Percentiles rank a stretch among this genome's conserved stretches.
These are phyloP conservation scores for Siderastrea radians DNA, from an alignment of 92 coral and sea anemone genomes.

Conservation along the genomic window DNA sequence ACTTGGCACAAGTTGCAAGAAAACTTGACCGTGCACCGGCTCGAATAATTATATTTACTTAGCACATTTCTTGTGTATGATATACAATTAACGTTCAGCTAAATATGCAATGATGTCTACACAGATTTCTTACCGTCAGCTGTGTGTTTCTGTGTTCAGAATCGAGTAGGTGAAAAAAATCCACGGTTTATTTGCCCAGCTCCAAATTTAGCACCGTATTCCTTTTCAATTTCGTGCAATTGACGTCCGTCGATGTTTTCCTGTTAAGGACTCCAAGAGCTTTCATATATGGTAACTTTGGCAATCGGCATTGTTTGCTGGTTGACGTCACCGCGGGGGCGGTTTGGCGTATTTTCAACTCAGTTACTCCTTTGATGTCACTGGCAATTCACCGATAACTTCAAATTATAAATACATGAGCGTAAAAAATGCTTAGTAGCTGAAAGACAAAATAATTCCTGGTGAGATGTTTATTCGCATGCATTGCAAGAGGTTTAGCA, in stretches of 20 bases:
- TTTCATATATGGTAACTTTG: not conserved
- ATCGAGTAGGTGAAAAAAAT: not conserved
- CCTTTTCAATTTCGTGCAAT: not conserved
- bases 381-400: conserved; percentile 4
- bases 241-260: not conserved
- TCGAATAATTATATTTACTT: not conserved
- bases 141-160: not conserved
- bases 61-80: not conserved
- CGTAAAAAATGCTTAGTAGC: not conserved
- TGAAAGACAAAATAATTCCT: not conserved
- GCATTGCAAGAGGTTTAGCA: not conserved
- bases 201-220: not conserved
- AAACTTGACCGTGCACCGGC: not conserved
- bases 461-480: not conserved
- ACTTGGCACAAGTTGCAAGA: not conserved
- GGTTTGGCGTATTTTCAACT: not conserved
- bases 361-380: not conserved
- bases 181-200: not conserved
- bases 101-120: not conserved
- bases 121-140: not conserved
- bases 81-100: not conserved
- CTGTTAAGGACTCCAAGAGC: not conserved
- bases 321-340: conserved; percentile 39
- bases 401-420: not conserved
- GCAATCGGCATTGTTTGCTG: conserved; percentile 4